Evolutionary conservation across 1,140 invertebrate species (phyloP), one percentile per base, ranked within the genome.

Genomic region (Caenorhabditis briggsae): DNA sequence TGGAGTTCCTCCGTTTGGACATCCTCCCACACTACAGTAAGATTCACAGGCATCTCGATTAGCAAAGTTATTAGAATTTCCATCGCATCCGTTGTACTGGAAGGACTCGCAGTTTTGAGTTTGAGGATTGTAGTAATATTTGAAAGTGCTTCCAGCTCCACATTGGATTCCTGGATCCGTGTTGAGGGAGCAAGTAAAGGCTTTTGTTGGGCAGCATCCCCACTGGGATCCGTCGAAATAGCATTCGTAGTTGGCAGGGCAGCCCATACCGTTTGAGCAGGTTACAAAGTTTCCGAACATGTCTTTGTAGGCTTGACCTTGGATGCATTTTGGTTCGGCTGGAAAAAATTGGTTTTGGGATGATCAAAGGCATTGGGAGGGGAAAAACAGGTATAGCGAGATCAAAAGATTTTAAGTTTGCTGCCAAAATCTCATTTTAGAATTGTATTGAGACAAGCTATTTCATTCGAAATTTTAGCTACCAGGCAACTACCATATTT

Each of bases 291-390:
- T 88, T 41, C 88, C 88, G 65, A 84, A 88, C 46, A 56, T 74
- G 78, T 88, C 88, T 70, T 88, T 88, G 82, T 88, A 88, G 12
- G 88, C 88, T 43, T 88, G 82, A 5, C 88, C 88, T 85, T 88
- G 88, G n/a, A 88, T 82, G 46, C 88, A 88, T 61, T 88, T 83
- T 18, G 88, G 87, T 48, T 88, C 87, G 25, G 87, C 87, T 88
- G 87, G 12, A 88, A 85, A 23, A n/a, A 83, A 43, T 85, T 2
- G 5, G 5, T 1, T 53, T 53, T 53, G 85, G 11, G 1, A 12
- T 41, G 11, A 2, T 64, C n/a, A 2, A 3, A 25, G 20, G 11
- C 61, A 25, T 9, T n/a, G n/a, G n/a, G n/a, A n/a, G n/a, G n/a
- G n/a, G n/a, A n/a, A n/a, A n/a, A n/a, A n/a, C n/a, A n/a, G n/a